Evolutionary conservation across 2,113 vertebrate genomes (phyloP).

Genomic region (Herpetotheres cachinnans): DNA sequence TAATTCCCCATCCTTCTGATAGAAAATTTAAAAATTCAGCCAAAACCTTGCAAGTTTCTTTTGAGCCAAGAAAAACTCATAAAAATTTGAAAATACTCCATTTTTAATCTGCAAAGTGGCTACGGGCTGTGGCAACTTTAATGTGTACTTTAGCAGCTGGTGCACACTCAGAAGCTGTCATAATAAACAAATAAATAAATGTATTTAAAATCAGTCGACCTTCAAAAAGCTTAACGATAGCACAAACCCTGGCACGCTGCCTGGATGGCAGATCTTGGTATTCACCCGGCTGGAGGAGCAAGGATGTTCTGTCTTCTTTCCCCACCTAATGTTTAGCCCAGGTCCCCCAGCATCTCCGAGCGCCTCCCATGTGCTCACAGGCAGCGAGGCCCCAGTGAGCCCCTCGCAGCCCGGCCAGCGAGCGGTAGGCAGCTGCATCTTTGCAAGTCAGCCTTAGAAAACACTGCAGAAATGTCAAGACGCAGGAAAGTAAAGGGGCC

Average conservation of each 20-base stretch:
- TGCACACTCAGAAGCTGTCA: background rate
- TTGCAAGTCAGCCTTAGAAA: background rate
- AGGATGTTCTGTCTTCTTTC: background rate
- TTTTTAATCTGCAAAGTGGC: background rate
- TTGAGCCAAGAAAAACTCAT: background rate
- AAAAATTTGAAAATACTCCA: background rate
- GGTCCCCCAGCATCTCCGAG: accelerated
- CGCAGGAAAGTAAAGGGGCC: background rate
- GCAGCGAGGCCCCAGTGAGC: background rate
- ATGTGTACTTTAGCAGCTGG: background rate
- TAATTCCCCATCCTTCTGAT: background rate
- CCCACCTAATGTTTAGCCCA: background rate
- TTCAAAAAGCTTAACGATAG: background rate
- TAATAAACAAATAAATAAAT: background rate
- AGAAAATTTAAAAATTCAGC: background rate
- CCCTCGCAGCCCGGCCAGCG: accelerated
- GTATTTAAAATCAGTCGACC: background rate
- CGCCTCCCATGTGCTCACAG: accelerated
- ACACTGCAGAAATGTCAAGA: background rate
- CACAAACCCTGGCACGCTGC: background rate
- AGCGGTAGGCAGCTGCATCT: accelerated
- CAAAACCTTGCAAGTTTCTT: background rate
- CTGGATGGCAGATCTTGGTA: accelerated
- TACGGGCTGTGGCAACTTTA: background rate
- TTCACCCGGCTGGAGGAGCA: background rate